These are phyloP conservation scores for Ectemnius continuus DNA, from an alignment of 2,888 invertebrate species.

Conservation along the genomic window DNA sequence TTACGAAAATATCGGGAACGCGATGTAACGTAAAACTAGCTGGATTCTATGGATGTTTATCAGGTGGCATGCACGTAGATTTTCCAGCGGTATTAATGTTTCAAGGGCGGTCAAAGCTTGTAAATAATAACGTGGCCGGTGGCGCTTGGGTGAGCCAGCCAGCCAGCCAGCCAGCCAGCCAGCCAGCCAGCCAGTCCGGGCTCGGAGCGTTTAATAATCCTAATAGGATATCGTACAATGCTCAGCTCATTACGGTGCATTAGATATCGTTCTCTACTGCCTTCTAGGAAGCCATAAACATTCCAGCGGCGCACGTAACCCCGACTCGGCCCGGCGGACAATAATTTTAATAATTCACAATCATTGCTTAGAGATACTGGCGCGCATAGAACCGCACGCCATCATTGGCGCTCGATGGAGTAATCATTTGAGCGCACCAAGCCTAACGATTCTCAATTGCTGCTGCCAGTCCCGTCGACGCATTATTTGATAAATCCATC, in stretches of 20 bases:
- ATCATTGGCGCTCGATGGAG: conserved; percentile 50
- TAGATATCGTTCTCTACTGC: conserved; percentile 52
- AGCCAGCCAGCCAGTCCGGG: too few relatives aligned
- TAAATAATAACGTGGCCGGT: conserved; percentile 42
- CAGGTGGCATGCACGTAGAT: too few relatives aligned
- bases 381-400: conserved; percentile 15
- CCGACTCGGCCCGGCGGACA: conserved; percentile 39
- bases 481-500: conserved; percentile 41
- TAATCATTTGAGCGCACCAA: conserved; percentile 50
- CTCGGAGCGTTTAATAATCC: conserved; percentile 47
- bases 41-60: too few relatives aligned
- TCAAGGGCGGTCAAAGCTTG: conserved; percentile 32
- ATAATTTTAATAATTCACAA: conserved; percentile 67
- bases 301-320: conserved; percentile 54
- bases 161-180: too few relatives aligned
- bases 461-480: conserved; percentile 35
- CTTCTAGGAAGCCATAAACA: conserved; percentile 64
- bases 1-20: too few relatives aligned
- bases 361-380: conserved; percentile 49
- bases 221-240: conserved; percentile 59
- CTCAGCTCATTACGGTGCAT: conserved; percentile 59
- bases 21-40: too few relatives aligned
- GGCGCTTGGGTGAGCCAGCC: too few relatives aligned
- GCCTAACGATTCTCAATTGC: conserved; percentile 58
- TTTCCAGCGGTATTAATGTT: conserved; percentile 29